A percentile compares a stretch with the other conserved stretches of the same genome.
These are phyloP conservation scores for Leptopilina boulardi DNA, from an alignment of 1,140 invertebrate genomes.

Conservation along the genomic window DNA sequence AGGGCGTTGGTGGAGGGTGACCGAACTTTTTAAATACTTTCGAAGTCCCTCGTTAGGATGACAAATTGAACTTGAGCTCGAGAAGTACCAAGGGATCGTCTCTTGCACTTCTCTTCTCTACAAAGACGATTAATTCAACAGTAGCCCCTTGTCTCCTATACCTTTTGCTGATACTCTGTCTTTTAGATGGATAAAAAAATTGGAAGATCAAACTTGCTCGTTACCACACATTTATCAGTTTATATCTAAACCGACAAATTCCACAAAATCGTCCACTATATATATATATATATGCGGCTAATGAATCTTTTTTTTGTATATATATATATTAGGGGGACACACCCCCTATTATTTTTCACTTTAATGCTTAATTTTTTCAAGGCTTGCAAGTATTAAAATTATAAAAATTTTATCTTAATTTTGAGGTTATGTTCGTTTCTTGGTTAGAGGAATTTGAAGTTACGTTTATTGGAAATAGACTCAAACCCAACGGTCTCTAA, in stretches of 20 bases:
- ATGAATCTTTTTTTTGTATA: too few relatives aligned
- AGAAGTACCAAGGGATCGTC: constrained; percentile 44
- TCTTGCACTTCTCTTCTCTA: constrained; percentile 43
- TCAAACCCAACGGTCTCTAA: too few relatives aligned
- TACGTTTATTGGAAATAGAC: too few relatives aligned
- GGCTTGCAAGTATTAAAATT: too few relatives aligned
- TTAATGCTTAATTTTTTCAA: too few relatives aligned
- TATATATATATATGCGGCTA: too few relatives aligned
- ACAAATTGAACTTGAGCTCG: constrained; percentile 61
- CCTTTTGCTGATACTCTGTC: constrained; percentile 18
- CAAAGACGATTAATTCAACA: constrained; percentile 58
- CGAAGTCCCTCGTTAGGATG: constrained; percentile 65
- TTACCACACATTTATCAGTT: constrained; percentile 15
- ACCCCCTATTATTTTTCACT: too few relatives aligned
- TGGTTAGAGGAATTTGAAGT: too few relatives aligned
- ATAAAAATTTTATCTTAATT: too few relatives aligned
- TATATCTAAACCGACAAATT: constrained; percentile 2
- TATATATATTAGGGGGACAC: too few relatives aligned
- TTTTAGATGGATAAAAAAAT: constrained; percentile 21
- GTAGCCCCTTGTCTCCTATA: constrained; percentile 52
- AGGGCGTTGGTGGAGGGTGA: constrained; percentile 50
- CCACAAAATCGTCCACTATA: background rate
- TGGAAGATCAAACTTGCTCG: constrained; percentile 4
- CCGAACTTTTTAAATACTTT: constrained; percentile 70
- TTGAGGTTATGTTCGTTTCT: too few relatives aligned